Evolutionary conservation across 1,140 invertebrate species (phyloP).

Genomic region (Caenorhabditis tropicalis): DNA sequence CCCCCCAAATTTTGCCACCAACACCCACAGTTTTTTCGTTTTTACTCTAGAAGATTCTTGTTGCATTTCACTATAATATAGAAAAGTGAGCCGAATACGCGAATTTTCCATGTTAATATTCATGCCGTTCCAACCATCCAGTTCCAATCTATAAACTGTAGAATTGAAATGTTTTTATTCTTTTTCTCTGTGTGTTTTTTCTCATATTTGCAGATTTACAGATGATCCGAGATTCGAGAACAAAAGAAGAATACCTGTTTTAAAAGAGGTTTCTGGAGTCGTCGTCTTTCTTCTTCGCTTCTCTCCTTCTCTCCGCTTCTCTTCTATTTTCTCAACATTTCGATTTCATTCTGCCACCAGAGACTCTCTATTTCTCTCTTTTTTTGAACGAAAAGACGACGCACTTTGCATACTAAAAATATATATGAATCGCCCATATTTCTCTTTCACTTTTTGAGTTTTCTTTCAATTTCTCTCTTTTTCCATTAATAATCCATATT

Average conservation of each 20-base stretch:
- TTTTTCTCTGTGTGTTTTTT: neutral
- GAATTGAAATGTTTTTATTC: neutral
- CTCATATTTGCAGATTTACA: neutral
- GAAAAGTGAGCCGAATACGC: slow-evolving; percentile 20
- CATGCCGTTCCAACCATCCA: neutral
- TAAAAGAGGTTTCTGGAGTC: neutral
- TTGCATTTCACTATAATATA: slow-evolving; percentile 42
- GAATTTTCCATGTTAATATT: slow-evolving; percentile 31
- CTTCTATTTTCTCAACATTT: slow-evolving; percentile 6
- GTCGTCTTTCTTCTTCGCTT: neutral
- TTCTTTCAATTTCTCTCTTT: neutral
- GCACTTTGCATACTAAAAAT: slow-evolving; percentile 25
- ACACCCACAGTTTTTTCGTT: neutral
- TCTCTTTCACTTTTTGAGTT: neutral
- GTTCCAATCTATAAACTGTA: slow-evolving; percentile 28
- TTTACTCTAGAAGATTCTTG: slow-evolving; percentile 17
- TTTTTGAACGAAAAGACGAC: neutral
- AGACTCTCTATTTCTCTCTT: neutral
- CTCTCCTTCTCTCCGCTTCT: neutral
- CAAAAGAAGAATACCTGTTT: neutral
- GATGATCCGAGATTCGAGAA: neutral
- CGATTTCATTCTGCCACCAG: slow-evolving; percentile 30
- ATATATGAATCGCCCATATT: neutral
- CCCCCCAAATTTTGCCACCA: neutral
- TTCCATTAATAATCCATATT: slow-evolving; percentile 30